Conservation (phyloP, 2,797 vertebrate genomes). For the Selene dorsalis region DNA sequence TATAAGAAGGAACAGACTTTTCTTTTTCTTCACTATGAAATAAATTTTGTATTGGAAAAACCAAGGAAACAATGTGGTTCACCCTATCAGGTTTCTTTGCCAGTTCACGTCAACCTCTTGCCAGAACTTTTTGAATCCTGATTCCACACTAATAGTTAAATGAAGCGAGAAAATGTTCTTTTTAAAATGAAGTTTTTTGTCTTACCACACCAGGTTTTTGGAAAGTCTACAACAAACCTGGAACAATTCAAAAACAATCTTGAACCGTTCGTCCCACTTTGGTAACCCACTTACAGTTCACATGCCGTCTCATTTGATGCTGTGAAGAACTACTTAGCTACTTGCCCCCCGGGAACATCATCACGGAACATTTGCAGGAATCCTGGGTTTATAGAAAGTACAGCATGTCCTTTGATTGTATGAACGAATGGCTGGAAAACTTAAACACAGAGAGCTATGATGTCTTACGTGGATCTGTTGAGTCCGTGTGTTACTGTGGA, state of each 20-base stretch:
- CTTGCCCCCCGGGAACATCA: too few relatives aligned
- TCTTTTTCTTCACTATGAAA: slow-evolving; percentile 31
- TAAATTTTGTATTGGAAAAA: slow-evolving; percentile 44
- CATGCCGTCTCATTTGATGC: slow-evolving; percentile 42
- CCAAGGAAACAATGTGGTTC: slow-evolving; percentile 46
- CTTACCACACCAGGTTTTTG: slow-evolving; percentile 16
- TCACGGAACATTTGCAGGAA: slow-evolving; percentile 40
- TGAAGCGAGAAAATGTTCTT: slow-evolving; percentile 22
- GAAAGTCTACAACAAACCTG: slow-evolving; percentile 23
- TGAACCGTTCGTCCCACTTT: slow-evolving; percentile 20
- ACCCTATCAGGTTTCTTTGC: slow-evolving; percentile 36
- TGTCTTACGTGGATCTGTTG: slow-evolving; percentile 67
- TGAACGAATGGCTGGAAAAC: slow-evolving; percentile 52
- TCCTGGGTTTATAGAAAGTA: slow-evolving; percentile 40
- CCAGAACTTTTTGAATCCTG: slow-evolving; percentile 15
- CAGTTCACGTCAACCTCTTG: slow-evolving; percentile 45
- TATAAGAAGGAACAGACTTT: slow-evolving; percentile 42
- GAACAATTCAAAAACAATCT: slow-evolving; percentile 6
- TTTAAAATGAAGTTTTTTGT: slow-evolving; percentile 31
- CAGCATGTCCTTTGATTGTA: slow-evolving; percentile 61
- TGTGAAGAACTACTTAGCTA: slow-evolving; percentile 50
- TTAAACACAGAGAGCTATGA: slow-evolving; percentile 47
- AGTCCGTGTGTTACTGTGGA: slow-evolving; percentile 74
- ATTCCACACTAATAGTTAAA: slow-evolving; percentile 38
- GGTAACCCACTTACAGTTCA: slow-evolving; percentile 38